Evolutionary conservation across 2,888 invertebrate genomes (phyloP).

Genomic region (Pyrochroa serraticornis): DNA sequence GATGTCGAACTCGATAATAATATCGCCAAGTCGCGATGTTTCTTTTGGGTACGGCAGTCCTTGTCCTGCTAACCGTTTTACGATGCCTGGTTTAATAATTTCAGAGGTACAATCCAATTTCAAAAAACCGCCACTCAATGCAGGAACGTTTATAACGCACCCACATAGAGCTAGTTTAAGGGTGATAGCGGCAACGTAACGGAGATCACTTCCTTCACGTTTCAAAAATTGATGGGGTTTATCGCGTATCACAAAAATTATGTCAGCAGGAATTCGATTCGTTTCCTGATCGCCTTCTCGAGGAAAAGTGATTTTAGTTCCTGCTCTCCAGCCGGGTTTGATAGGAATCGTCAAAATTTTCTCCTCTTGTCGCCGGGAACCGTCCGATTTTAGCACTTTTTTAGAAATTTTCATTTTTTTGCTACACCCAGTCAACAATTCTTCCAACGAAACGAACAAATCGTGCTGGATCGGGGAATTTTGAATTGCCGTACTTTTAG

Average conservation of each 20-base stretch:
- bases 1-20: slow-evolving; percentile 90
- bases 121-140: slow-evolving; percentile 78
- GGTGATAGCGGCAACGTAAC: slow-evolving; percentile 80
- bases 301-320: slow-evolving; percentile 95
- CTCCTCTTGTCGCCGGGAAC: slow-evolving; percentile 81
- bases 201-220: slow-evolving; percentile 89
- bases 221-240: slow-evolving; percentile 87
- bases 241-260: slow-evolving; percentile 92
- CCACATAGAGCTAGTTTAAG: slow-evolving; percentile 91
- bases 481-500: too few species aligned
- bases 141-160: slow-evolving; percentile 81
- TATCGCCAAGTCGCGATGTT: slow-evolving; percentile 83
- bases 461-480: slow-evolving; percentile 91
- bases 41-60: slow-evolving; percentile 94
- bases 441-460: slow-evolving; percentile 86
- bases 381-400: slow-evolving; percentile 79
- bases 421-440: slow-evolving; percentile 83
- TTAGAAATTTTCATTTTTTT: slow-evolving; percentile 98
- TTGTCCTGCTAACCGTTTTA: slow-evolving; percentile 81
- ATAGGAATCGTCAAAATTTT: slow-evolving; percentile 90
- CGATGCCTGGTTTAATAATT: slow-evolving; percentile 83
- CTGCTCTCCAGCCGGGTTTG: slow-evolving; percentile 96
- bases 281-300: slow-evolving; percentile 91
- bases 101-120: slow-evolving; percentile 76
- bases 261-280: slow-evolving; percentile 91